Evolutionary conservation across 2,113 vertebrate genomes (phyloP).

Genomic region (Microcebus tavaratra): DNA sequence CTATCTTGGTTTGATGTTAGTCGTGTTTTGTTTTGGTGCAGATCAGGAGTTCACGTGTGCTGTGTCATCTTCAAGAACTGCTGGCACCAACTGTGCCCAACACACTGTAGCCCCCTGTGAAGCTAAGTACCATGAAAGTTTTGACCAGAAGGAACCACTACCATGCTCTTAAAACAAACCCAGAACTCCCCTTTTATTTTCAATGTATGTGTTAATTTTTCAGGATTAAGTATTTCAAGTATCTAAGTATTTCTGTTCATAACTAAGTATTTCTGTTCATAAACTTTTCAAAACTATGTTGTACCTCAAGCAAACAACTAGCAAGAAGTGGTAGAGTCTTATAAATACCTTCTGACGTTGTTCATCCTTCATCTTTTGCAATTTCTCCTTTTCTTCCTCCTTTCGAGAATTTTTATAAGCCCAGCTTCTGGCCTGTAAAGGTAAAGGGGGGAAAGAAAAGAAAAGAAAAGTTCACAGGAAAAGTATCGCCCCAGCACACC

Average conservation of each 20-base stretch:
- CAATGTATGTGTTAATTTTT: background rate
- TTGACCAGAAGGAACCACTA: background rate
- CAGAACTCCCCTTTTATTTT: background rate
- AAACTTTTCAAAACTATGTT: background rate
- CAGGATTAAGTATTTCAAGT: background rate
- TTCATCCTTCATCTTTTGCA: conserved; percentile 84
- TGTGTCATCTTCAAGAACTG: background rate
- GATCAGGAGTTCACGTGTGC: background rate
- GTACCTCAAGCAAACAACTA: background rate
- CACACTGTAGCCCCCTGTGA: background rate
- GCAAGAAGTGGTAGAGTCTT: background rate
- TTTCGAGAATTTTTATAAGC: conserved; percentile 75
- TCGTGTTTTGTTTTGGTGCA: background rate
- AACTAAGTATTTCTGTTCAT: background rate
- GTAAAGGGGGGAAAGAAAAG: background rate
- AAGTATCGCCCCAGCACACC: conserved; percentile 15
- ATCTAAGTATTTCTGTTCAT: background rate
- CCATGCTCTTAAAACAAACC: background rate
- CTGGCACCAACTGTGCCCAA: background rate
- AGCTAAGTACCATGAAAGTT: background rate
- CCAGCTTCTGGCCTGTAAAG: conserved; percentile 76
- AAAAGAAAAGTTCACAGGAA: background rate
- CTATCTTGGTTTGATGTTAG: background rate
- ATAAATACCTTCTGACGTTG: conserved; percentile 84
- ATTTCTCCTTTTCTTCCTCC: conserved; percentile 77